Percentiles rank a stretch among this genome's conserved stretches.
Evolutionary conservation across 2,797 vertebrate species (phyloP).

Genomic region (Lutjanus argentimaculatus): DNA sequence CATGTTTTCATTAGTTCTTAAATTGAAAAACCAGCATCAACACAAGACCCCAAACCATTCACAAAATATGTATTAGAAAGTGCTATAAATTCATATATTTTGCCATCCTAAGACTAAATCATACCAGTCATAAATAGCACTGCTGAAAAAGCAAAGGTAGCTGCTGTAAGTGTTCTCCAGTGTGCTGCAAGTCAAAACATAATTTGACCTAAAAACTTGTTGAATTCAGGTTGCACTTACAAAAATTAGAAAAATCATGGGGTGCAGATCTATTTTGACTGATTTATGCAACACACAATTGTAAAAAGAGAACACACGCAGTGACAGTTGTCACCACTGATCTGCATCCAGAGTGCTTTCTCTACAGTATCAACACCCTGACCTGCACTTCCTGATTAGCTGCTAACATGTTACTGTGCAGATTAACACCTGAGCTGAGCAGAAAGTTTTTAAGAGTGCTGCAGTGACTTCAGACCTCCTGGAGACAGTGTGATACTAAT

Average conservation of each 20-base stretch:
- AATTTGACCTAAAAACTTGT: not conserved
- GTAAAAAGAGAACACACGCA: not conserved
- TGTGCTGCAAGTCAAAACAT: too few species aligned
- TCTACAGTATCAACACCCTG: not conserved
- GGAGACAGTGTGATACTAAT: not conserved
- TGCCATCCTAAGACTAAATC: not conserved
- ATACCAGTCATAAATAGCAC: too few species aligned
- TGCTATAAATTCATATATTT: not conserved
- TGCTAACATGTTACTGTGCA: not conserved
- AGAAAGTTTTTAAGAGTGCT: not conserved
- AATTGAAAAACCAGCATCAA: not conserved
- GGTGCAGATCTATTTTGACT: not conserved
- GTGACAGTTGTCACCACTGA: not conserved
- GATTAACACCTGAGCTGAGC: conserved; percentile 39
- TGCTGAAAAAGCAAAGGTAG: too few species aligned
- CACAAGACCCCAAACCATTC: not conserved
- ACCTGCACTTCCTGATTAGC: conserved; percentile 17
- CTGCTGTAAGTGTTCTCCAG: not conserved
- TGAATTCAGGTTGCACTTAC: not conserved
- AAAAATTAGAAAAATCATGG: not conserved
- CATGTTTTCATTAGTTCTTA: not conserved
- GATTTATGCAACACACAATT: not conserved
- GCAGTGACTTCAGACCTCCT: not conserved
- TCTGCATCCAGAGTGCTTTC: not conserved
- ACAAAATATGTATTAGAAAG: not conserved